phyloP scores from a whole-genome alignment of 2,113 vertebrate genomes.

The Platanista minor region DNA sequence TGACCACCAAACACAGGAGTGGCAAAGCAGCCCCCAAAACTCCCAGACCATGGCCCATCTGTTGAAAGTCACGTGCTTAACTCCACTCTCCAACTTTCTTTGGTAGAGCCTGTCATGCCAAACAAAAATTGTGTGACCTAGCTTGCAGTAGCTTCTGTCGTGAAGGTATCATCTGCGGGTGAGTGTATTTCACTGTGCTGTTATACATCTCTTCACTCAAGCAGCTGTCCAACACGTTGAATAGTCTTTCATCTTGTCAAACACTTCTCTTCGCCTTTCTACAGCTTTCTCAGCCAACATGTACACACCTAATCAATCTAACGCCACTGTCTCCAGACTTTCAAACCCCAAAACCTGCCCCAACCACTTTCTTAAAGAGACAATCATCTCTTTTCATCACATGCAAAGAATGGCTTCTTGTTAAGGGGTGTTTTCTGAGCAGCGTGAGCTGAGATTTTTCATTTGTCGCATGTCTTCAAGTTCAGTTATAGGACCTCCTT shows the following conservation, averaged over 20 bases:
- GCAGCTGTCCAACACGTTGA: slow-evolving; percentile 86
- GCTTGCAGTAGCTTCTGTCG: slow-evolving; percentile 71
- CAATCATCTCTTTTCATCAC: slow-evolving; percentile 59
- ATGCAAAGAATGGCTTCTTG: slow-evolving; percentile 55
- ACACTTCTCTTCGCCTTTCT: slow-evolving; percentile 82
- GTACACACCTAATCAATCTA: slow-evolving; percentile 89
- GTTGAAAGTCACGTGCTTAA: accelerated
- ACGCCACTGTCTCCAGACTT: slow-evolving; percentile 87
- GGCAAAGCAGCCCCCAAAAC: accelerated
- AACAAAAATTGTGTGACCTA: slow-evolving; percentile 76
- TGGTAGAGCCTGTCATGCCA: slow-evolving; percentile 74
- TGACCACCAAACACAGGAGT: too few species aligned
- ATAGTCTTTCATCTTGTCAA: slow-evolving; percentile 87
- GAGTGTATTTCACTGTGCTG: slow-evolving; percentile 83
- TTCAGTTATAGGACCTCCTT: slow-evolving; percentile 27
- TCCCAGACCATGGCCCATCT: neutral
- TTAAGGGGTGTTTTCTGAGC: slow-evolving; percentile 35
- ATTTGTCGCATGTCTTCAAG: accelerated
- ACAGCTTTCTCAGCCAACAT: slow-evolving; percentile 83
- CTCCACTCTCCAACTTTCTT: slow-evolving; percentile 70
- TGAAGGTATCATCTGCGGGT: slow-evolving; percentile 80
- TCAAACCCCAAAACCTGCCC: slow-evolving; percentile 77
- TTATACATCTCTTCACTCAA: slow-evolving; percentile 85
- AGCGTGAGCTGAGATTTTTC: neutral
- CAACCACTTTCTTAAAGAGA: slow-evolving; percentile 81